A percentile compares a stretch with the other conserved stretches of the same genome.
These are phyloP conservation scores for Dysdera silvatica DNA, from an alignment of 1,140 invertebrate species.

Conservation along the genomic window DNA sequence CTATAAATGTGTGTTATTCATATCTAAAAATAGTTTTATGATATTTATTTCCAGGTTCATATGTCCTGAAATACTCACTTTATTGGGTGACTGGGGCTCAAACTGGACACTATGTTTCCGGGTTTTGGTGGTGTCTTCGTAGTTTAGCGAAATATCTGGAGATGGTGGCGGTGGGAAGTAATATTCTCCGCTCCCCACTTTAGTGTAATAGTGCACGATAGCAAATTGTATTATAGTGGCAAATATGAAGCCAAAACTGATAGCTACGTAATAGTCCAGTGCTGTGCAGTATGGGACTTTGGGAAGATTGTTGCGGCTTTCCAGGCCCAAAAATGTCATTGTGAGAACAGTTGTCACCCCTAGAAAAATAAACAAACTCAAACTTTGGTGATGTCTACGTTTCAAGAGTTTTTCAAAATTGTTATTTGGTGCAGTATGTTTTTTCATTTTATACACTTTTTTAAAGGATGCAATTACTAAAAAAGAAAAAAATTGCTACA, in stretches of 20 bases:
- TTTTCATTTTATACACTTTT: too few relatives aligned
- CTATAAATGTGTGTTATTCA: too few relatives aligned
- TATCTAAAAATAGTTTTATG: too few relatives aligned
- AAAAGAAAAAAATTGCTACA: too few relatives aligned
- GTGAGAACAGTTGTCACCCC: constrained; percentile 79
- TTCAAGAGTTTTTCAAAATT: neutral
- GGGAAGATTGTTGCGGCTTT: constrained; percentile 73
- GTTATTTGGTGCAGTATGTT: neutral
- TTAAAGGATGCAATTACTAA: too few relatives aligned
- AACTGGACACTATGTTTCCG: constrained; percentile 6
- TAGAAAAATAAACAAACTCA: constrained; percentile 38
- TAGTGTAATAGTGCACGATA: constrained; percentile 81
- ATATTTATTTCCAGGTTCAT: too few relatives aligned
- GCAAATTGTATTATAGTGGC: constrained; percentile 81
- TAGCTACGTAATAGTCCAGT: constrained; percentile 75
- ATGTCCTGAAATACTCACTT: too few relatives aligned
- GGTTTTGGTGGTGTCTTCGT: constrained; percentile 11
- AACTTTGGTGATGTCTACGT: too few relatives aligned
- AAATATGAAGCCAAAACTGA: constrained; percentile 78
- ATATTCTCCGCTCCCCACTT: constrained; percentile 76
- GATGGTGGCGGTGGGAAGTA: constrained; percentile 51
- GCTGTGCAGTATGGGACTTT: constrained; percentile 81
- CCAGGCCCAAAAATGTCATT: constrained; percentile 78
- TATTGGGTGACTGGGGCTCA: neutral
- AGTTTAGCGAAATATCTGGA: neutral